A percentile compares a stretch with the other conserved stretches of the same genome.
Evolutionary conservation across 2,888 invertebrate genomes (phyloP).

Genomic region (Gymnocheta viridis): DNA sequence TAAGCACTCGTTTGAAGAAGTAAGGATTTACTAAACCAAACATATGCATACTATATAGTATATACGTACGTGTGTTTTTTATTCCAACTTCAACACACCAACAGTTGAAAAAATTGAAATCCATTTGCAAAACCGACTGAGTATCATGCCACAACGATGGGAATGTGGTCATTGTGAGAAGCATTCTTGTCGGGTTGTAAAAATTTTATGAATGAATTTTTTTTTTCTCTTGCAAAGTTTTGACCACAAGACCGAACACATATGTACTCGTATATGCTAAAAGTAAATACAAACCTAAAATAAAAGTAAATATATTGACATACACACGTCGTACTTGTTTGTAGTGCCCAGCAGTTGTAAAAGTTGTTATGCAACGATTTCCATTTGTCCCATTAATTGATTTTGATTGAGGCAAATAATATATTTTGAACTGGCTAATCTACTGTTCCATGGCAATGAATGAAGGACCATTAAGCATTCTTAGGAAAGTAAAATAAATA

Average conservation of each 20-base stretch:
- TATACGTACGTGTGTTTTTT: not conserved
- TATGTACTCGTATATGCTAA: too few relatives aligned
- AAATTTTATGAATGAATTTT: conserved; percentile 48
- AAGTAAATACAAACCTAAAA: not conserved
- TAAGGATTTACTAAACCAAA: conserved; percentile 1
- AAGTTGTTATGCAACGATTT: not conserved
- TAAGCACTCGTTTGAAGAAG: conserved; percentile 15
- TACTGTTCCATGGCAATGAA: not conserved
- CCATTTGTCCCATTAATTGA: not conserved
- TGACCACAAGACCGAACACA: conserved; percentile 32
- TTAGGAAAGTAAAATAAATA: not conserved
- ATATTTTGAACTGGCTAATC: not conserved
- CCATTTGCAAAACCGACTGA: not conserved
- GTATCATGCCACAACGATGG: not conserved
- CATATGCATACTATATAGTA: not conserved
- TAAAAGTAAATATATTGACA: not conserved
- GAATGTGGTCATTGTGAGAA: conserved; percentile 28
- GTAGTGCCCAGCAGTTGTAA: not conserved
- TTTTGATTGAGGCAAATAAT: not conserved
- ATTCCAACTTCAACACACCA: not conserved
- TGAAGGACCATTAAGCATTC: too few relatives aligned
- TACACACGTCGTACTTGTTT: too few relatives aligned
- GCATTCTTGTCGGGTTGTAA: conserved; percentile 11
- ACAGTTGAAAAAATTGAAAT: conserved; percentile 21
- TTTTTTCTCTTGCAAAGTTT: not conserved